Base-by-base conservation (phyloP, 2,888 invertebrate species). In the Ichneumoninae sp. region DNA sequence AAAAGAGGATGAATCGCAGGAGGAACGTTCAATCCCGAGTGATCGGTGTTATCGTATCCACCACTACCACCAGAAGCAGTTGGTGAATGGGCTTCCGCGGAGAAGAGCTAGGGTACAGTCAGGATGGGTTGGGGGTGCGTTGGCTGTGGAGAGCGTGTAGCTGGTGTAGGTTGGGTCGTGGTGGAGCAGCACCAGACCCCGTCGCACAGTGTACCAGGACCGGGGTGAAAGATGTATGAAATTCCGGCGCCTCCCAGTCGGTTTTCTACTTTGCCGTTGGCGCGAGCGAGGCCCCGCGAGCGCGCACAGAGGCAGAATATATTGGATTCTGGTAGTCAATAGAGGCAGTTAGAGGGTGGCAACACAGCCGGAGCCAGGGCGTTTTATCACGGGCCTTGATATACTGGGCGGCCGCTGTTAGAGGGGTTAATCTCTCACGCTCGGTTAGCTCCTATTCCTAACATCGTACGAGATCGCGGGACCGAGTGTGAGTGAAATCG, bases 391-490 rank as follows among this genome's bases (percentile, higher is more conserved):
- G 87, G 88, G 89, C 88, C 91, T 93, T 93, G 93, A 93, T 93
- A 93, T 93, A 93, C 92, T 93, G 93, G 92, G 92, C 92, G 92
- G 92, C 89, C 91, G 91, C 91, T 91, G 91, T 92, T 92, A 91
- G 92, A 92, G 93, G 92, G 93, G 92, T 93, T 93, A 93, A 94
- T 94, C 93, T 94, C 93, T 93, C 91, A 93, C 93, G 93, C 91
- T 93, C 93, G 93, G 93, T 93, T 94, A 93, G 90, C 92, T 93
- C 91, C 92, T 92, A 93, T 93, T 93, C 90, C 93, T 93, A 93
- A 93, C 92, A 91, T 91, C 91, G 87, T 88, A 86, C 88, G 68
- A 77, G 54, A 79, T 85, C 82, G 82, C 82, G 44, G 50, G 30
- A 36, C 33, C 44, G 57, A 74, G 74, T 74, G 71, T 47, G 75